These are phyloP conservation scores for Prorops nasuta DNA, from an alignment of 1,140 invertebrate genomes.

Conservation along the genomic window DNA sequence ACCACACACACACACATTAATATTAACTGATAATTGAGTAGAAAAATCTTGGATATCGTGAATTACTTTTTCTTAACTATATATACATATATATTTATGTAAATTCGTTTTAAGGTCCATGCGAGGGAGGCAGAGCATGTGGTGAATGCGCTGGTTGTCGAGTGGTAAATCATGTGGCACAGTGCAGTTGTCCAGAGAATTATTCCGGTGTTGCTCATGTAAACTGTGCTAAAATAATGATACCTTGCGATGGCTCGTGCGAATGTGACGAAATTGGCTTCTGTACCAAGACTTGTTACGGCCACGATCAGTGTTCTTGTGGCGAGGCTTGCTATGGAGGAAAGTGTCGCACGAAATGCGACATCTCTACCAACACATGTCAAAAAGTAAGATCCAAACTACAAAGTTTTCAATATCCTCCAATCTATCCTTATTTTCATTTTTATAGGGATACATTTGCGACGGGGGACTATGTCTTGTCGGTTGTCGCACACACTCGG, in stretches of 20 bases:
- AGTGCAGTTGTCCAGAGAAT: slow-evolving; percentile 79
- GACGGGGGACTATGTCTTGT: slow-evolving; percentile 63
- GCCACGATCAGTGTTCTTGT: slow-evolving; percentile 71
- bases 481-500: slow-evolving; percentile 77
- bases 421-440: neutral
- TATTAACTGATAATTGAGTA: neutral
- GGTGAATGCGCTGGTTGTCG: slow-evolving; percentile 81
- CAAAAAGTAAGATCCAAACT: slow-evolving; percentile 41
- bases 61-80: too few species aligned
- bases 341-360: slow-evolving; percentile 66
- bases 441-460: slow-evolving; percentile 63
- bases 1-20: too few species aligned
- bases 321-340: slow-evolving; percentile 68
- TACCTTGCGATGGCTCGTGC: slow-evolving; percentile 67
- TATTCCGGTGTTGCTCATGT: slow-evolving; percentile 79
- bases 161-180: slow-evolving; percentile 78
- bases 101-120: slow-evolving; percentile 67
- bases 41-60: slow-evolving; percentile 1
- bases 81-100: too few species aligned
- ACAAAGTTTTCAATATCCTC: neutral
- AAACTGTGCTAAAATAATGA: slow-evolving; percentile 66
- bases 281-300: slow-evolving; percentile 68
- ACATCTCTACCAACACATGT: slow-evolving; percentile 53
- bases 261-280: slow-evolving; percentile 78
- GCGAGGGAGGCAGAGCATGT: slow-evolving; percentile 66